phyloP scores from a whole-genome alignment of 1,140 invertebrate species.

The Helicoverpa zea region DNA sequence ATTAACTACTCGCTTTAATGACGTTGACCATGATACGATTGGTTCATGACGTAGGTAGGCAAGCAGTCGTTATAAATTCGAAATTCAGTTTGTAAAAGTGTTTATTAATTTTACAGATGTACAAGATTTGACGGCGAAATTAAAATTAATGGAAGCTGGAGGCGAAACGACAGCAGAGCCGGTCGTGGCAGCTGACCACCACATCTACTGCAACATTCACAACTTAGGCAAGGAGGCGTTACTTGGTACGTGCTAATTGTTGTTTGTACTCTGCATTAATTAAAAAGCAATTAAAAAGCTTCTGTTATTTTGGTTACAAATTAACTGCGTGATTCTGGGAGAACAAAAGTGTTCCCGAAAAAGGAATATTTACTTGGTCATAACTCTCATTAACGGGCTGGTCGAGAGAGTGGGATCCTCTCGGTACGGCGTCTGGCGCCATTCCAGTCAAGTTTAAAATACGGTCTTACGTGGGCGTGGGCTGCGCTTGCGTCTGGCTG shows the following conservation, averaged over 20 bases:
- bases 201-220: slow-evolving; percentile 83
- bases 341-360: slow-evolving; percentile 66
- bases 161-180: slow-evolving; percentile 71
- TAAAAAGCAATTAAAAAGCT: slow-evolving; percentile 12
- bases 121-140: slow-evolving; percentile 81
- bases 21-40: slow-evolving; percentile 21
- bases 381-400: slow-evolving; percentile 67
- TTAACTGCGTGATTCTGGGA: slow-evolving; percentile 9
- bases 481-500: slow-evolving; percentile 54
- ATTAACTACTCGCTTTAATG: slow-evolving; percentile 22
- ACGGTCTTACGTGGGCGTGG: slow-evolving; percentile 59
- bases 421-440: slow-evolving; percentile 60
- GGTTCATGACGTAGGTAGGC: not conserved
- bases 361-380: slow-evolving; percentile 75
- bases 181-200: slow-evolving; percentile 67
- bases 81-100: slow-evolving; percentile 36
- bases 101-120: slow-evolving; percentile 68
- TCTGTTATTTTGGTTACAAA: slow-evolving; percentile 47
- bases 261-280: not conserved
- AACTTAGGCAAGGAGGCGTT: slow-evolving; percentile 75
- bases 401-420: slow-evolving; percentile 54
- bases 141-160: slow-evolving; percentile 82
- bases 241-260: slow-evolving; percentile 65
- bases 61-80: not conserved
- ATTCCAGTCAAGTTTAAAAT: slow-evolving; percentile 70